These are phyloP conservation scores for Ophioninae sp. DNA, from an alignment of 2,888 invertebrate species.

Conservation along the genomic window DNA sequence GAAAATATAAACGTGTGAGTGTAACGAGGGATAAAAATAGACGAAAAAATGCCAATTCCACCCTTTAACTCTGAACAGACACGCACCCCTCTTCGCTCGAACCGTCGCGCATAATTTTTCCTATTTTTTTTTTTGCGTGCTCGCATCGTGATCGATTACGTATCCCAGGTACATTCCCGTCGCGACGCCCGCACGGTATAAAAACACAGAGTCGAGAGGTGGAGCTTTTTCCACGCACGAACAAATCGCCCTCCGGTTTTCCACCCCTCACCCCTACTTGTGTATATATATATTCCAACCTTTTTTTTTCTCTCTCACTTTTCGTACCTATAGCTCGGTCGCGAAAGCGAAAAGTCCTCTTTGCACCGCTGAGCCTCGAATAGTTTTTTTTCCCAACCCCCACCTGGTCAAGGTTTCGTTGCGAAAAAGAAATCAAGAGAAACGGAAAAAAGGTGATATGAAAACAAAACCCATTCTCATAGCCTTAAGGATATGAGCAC, in stretches of 20 bases:
- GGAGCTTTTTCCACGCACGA: slow-evolving; percentile 25
- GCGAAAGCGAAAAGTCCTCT: slow-evolving; percentile 17
- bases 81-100: slow-evolving; percentile 9
- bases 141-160: slow-evolving; percentile 57
- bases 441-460: background rate
- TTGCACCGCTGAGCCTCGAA: slow-evolving; percentile 18
- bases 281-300: slow-evolving; percentile 3
- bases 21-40: background rate
- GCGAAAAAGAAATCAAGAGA: slow-evolving; percentile 6
- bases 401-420: slow-evolving; percentile 9
- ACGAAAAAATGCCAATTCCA: slow-evolving; percentile 20
- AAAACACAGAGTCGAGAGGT: slow-evolving; percentile 12
- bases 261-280: background rate
- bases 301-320: slow-evolving; percentile 19
- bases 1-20: background rate
- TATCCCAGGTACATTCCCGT: slow-evolving; percentile 41
- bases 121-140: slow-evolving; percentile 30
- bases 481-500: background rate
- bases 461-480: background rate
- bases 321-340: slow-evolving; percentile 1
- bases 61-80: slow-evolving; percentile 15
- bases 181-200: slow-evolving; percentile 19
- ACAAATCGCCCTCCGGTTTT: slow-evolving; percentile 20
- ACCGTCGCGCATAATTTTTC: slow-evolving; percentile 10
- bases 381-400: slow-evolving; percentile 28